Conservation (phyloP, 2,797 vertebrate genomes). For the Pempheris klunzingeri region DNA sequence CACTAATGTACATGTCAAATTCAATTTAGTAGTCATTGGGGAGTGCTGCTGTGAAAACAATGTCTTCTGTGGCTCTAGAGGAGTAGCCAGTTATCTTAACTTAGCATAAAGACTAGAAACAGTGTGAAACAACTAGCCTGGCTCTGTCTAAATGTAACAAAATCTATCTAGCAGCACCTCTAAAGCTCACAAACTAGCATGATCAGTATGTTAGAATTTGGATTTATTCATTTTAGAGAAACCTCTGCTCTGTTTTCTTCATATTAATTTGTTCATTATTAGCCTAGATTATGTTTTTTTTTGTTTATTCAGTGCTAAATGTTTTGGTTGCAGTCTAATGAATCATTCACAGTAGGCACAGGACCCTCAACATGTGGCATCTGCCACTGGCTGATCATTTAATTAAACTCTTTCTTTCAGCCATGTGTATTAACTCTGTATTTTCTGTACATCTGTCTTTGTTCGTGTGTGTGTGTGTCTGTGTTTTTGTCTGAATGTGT, state of each 20-base stretch:
- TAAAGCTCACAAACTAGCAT: too few relatives aligned
- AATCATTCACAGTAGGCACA: conserved; percentile 63
- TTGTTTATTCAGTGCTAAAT: conserved; percentile 43
- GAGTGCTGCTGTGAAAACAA: not conserved
- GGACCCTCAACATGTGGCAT: conserved; percentile 50
- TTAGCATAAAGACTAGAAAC: not conserved
- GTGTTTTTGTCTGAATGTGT: conserved; percentile 17
- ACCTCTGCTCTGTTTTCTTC: not conserved
- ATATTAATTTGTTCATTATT: conserved; percentile 20
- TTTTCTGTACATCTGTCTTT: conserved; percentile 29
- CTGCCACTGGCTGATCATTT: conserved; percentile 54
- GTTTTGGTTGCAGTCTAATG: conserved; percentile 58
- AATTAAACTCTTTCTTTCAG: conserved; percentile 56
- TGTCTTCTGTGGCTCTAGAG: not conserved
- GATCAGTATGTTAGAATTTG: too few relatives aligned
- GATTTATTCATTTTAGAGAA: not conserved
- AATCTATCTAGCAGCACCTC: too few relatives aligned
- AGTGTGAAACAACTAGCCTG: too few relatives aligned
- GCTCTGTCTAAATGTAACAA: too few relatives aligned
- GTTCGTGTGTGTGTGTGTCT: not conserved
- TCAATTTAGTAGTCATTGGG: conserved; percentile 12
- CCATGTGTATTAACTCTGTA: conserved; percentile 42
- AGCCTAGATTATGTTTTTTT: conserved; percentile 25
- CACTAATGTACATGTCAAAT: conserved; percentile 23
- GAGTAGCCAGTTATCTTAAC: not conserved